Evolutionary conservation across 2,797 vertebrate genomes (phyloP), one percentile per base, ranked within the genome.

Genomic region (Enteromius unitaeniatus): DNA sequence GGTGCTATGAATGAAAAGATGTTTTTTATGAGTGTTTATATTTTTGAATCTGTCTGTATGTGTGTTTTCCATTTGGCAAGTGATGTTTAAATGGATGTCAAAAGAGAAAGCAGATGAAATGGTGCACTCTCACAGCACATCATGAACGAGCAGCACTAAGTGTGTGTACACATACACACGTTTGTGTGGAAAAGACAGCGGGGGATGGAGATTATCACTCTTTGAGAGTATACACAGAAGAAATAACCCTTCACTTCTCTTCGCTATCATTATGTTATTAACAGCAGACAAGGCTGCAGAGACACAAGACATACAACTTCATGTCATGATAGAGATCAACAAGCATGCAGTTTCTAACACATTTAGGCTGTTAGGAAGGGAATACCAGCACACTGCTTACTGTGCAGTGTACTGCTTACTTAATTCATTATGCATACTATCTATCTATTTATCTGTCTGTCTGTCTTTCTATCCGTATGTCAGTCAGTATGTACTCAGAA

Each of bases 1-100:
- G 21, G 26, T 34, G 79, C 79, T 80, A 45, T 70, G 78, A 80
- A 80, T 69, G 31, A 82, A 82, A 73, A 74, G 1, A 28, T 69
- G 28, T 45, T 67, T 42, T 26, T 68, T 68, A 7, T 79, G 62
- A 53, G 78, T 51, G 77, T 53, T 79, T 79, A 42, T 42, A 49
- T 81, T 62, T 82, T 73, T 60, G 31, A 17, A 58, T 64, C 62
- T 72, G 51, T 72, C 19, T 83, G 17, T 42, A 34, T 72, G 34
- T 69, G 62, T 58, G 40, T 78, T 78, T 83, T 83, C 45, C 72
- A 76, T 82, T 76, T 76, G 72, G 31, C 81, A 82, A 82, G 74
- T 55, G 58, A 58, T 70, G 37, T 83, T 78, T 83, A 83, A 83
- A 83, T 83, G 62, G 82, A 67, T 78, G 82, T 83, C 34, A 78